These are phyloP conservation scores for Lysandra bellargus DNA, from an alignment of 2,888 invertebrate genomes.

Conservation along the genomic window DNA sequence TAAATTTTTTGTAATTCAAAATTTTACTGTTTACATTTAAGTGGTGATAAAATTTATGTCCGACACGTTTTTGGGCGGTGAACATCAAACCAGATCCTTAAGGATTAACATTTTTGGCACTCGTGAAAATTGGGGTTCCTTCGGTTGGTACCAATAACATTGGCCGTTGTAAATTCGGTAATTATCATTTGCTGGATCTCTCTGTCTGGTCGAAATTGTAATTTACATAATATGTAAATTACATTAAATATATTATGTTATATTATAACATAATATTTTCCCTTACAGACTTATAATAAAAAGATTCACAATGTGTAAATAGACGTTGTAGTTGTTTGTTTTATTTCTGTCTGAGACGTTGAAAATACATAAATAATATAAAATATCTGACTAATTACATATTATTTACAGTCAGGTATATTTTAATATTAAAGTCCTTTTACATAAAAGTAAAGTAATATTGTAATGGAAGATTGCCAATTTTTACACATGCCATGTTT, in stretches of 20 bases:
- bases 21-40: background rate
- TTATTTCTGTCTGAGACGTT: too few relatives aligned
- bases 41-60: background rate
- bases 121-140: background rate
- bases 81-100: background rate
- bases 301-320: too few relatives aligned
- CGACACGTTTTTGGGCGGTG: background rate
- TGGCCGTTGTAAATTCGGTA: background rate
- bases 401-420: too few relatives aligned
- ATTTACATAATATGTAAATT: background rate
- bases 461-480: background rate
- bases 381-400: too few relatives aligned
- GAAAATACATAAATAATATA: too few relatives aligned
- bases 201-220: background rate
- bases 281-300: background rate
- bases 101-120: constrained; percentile 1
- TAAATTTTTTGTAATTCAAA: background rate
- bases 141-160: background rate
- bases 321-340: too few relatives aligned
- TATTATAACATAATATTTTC: too few relatives aligned
- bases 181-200: background rate
- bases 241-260: background rate
- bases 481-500: background rate
- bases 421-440: background rate
- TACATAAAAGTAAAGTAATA: background rate